Base-by-base conservation (phyloP, 2,113 vertebrate species). In the Tiliqua scincoides region DNA sequence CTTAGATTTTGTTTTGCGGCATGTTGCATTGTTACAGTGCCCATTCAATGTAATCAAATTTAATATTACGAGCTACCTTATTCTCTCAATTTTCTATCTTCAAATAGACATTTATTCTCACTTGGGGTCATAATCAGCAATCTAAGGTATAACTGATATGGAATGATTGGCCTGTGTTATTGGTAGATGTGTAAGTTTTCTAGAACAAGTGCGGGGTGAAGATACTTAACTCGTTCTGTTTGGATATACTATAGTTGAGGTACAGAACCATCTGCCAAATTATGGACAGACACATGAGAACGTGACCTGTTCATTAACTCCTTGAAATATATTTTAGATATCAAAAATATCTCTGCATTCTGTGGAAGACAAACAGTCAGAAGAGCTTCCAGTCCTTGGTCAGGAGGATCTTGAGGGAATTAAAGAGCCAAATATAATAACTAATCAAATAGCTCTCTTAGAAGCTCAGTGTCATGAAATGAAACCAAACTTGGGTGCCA, bases 401-500 rank as follows among this genome's bases (percentile, higher is more conserved):
- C 14, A 95, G 5, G 96, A 95, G 32, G 97, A 98, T 71, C 96
- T 99, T 7, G 94, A 96, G 57, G 94, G 95, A 35, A 96, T 98
- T 83, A 92, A 94, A 14, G 95, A 97, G 70, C 97, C 98, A 14
- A 95, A 97, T 17, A 35, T 90, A 81, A 95, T 99, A 79, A 97
- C 96, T 77, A 98, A 98, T 73, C 96, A 97, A 59, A 98, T 99
- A 65, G 97, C 97, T 68, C 96, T 98, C 30, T 89, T 99, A 68
- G 99, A 99, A 96, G 97, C 98, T 0, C 97, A 96, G 84, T 97
- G 96, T 43, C 92, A 97, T 11, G 96, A 98, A 90, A 97, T 98
- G 90, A 99, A 97, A 73, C 98, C 99, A 89, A 99, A 99, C 94
- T 96, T 99, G 1, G 95, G 97, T 0, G 97, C 98, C 70, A 99